Percentiles rank a stretch among this genome's conserved stretches.
phyloP scores from a whole-genome alignment of 1,140 invertebrate species.

The Melanaphis sacchari region DNA sequence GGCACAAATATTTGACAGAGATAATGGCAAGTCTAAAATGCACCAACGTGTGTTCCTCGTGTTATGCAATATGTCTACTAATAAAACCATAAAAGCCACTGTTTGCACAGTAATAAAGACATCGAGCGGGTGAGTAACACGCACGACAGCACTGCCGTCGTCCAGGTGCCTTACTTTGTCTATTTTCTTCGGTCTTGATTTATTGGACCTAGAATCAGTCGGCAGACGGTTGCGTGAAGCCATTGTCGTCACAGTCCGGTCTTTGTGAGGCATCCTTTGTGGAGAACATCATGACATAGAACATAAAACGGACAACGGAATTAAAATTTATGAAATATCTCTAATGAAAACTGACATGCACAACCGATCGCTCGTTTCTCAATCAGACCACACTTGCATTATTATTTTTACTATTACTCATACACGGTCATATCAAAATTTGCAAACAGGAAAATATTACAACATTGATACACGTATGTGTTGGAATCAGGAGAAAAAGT shows the following conservation, averaged over 20 bases:
- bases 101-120: not conserved
- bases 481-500: not conserved
- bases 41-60: not conserved
- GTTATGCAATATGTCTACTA: not conserved
- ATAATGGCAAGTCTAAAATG: not conserved
- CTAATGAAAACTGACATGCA: not conserved
- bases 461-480: not conserved
- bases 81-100: not conserved
- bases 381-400: not conserved
- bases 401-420: not conserved
- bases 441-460: not conserved
- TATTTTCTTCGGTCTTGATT: conserved; percentile 1
- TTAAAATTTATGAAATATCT: not conserved
- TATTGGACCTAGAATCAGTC: not conserved
- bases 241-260: not conserved
- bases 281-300: not conserved
- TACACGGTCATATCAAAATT: too few relatives aligned
- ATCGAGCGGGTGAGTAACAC: not conserved
- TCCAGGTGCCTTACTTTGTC: not conserved
- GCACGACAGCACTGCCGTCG: not conserved
- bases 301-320: not conserved
- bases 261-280: conserved; percentile 17
- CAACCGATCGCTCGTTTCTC: not conserved
- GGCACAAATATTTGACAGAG: not conserved
- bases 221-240: not conserved